Base-by-base conservation (phyloP, 2,113 vertebrate species). In the Crotalus helleri region DNA sequence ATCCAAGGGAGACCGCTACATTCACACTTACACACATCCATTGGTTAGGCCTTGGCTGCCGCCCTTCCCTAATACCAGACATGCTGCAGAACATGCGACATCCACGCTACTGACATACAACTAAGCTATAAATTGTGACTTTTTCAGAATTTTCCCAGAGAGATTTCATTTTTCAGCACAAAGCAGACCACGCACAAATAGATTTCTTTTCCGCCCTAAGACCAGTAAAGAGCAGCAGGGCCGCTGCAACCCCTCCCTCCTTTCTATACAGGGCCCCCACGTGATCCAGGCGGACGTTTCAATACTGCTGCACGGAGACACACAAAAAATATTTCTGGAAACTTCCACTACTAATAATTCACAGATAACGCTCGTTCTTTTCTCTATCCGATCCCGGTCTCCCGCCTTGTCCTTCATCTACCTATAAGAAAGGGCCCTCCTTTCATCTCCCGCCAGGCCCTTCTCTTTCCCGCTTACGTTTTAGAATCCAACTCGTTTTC, bases 271-370 rank as follows among this genome's bases (percentile, higher is more conserved):
- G 95, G 94, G 91, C 94, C 96, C 96, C 97, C 98, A 98, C 98
- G 98, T 98, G 98, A 98, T 96, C 64, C 97, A 95, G 97, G 96
- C 97, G 97, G 97, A 98, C 97, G 97, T 97, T 97, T 98, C 98
- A 97, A 97, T 97, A 96, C 97, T 97, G 97, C 97, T 97, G 97
- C 97, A 98, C 74, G 24, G 64, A 85, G 23, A 91, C 33, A 92
- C 53, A 64, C 58, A 64, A 90, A 95, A 96, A 97, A 97, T 97
- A 98, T 98, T 98, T 98, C 98, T 98, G 98, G 98, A 98, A 98
- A 98, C 97, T 98, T 98, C 98, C 98, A 98, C 97, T 98, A 97
- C 95, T 96, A 96, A 97, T 97, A 96, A 97, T 97, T 96, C 92
- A 96, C 95, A 95, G 94, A 96, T 95, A 93, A 94, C 90, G 95